These are phyloP conservation scores for Pygoscelis adeliae DNA, from an alignment of 2,113 vertebrate species.

Conservation along the genomic window DNA sequence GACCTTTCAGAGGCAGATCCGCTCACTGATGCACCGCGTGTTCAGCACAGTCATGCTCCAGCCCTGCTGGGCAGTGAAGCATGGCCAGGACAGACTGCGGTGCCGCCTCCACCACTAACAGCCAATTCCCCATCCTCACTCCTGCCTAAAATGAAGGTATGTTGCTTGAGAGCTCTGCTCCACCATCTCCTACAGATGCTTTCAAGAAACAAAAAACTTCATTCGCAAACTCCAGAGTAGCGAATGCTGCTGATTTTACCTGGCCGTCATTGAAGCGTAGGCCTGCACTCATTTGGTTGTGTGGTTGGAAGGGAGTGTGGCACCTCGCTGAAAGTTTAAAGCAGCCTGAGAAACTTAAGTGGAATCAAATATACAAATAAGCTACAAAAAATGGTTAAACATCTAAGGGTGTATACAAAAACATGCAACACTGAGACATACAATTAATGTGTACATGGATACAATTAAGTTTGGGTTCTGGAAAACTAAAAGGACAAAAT, in stretches of 20 bases:
- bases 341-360: not conserved
- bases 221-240: not conserved
- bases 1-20: not conserved
- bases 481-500: not conserved
- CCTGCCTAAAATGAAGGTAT: not conserved
- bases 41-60: not conserved
- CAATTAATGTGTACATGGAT: not conserved
- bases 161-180: not conserved
- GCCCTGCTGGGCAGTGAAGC: not conserved
- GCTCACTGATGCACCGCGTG: fast-evolving
- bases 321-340: not conserved
- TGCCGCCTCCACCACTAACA: not conserved
- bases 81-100: fast-evolving
- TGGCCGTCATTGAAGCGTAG: fast-evolving
- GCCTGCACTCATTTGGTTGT: not conserved
- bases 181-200: not conserved
- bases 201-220: not conserved
- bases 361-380: not conserved
- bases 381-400: not conserved
- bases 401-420: not conserved
- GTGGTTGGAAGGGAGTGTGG: not conserved
- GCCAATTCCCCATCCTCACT: too few species aligned
- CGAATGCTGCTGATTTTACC: not conserved
- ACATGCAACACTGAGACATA: not conserved
- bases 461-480: not conserved